These are phyloP conservation scores for Drosophila pseudoananassae DNA, from an alignment of 1,140 invertebrate genomes.

Conservation along the genomic window DNA sequence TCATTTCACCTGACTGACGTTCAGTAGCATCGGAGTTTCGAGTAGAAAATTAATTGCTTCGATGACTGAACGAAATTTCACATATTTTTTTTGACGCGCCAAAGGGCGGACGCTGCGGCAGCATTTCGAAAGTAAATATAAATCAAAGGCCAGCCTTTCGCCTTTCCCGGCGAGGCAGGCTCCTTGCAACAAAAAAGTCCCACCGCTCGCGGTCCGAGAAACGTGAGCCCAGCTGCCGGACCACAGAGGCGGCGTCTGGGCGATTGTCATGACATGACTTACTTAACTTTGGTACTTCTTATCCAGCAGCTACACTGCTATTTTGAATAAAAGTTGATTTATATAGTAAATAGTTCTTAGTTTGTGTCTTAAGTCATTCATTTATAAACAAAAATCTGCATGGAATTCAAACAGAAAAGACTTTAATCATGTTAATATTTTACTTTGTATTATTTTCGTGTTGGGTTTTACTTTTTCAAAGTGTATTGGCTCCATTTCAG, in stretches of 20 bases:
- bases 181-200: slow-evolving; percentile 9
- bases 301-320: slow-evolving; percentile 67
- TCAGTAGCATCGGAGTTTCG: slow-evolving; percentile 47
- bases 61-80: slow-evolving; percentile 60
- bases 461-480: background rate
- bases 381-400: background rate
- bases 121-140: slow-evolving; percentile 72
- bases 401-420: too few species aligned
- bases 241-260: slow-evolving; percentile 56
- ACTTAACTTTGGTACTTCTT: slow-evolving; percentile 72
- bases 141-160: slow-evolving; percentile 65
- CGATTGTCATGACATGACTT: slow-evolving; percentile 81
- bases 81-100: slow-evolving; percentile 24
- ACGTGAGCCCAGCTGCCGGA: slow-evolving; percentile 58
- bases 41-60: slow-evolving; percentile 58
- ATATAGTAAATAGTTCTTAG: background rate
- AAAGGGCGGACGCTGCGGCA: slow-evolving; percentile 31
- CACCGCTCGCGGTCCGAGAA: slow-evolving; percentile 56
- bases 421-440: background rate
- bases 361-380: slow-evolving; percentile 49
- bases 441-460: background rate
- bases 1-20: slow-evolving; percentile 71
- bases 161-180: slow-evolving; percentile 14
- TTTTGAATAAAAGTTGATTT: slow-evolving; percentile 1
- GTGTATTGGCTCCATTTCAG: background rate